Evolutionary conservation across 2,797 vertebrate genomes (phyloP), one percentile per base, ranked within the genome.

Genomic region (Sparidentex hasta): DNA sequence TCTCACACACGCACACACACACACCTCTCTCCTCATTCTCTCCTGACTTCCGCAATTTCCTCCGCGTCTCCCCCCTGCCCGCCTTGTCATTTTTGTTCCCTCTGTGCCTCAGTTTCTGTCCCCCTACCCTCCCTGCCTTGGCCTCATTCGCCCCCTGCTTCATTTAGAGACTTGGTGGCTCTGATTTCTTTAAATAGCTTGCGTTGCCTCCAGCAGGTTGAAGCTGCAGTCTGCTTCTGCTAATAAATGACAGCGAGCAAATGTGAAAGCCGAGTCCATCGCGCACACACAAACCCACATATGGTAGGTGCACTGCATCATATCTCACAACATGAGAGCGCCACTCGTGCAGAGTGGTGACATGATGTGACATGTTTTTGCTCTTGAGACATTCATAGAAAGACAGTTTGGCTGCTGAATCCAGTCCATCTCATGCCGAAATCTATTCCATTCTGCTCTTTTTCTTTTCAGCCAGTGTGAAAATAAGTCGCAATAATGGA

Each of bases 111-210:
- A n/a, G 47, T 81, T 63, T 78, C 69, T 27, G 11, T 47, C 61
- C 69, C 59, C 1, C 5, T 27, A 29, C 23, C 20, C 66, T 44
- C 27, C 46, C 69, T 71, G 2, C 59, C 73, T 82, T 14, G 47
- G 73, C 78, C 87, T 90, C 75, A 62, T 84, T 80, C 27, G 17
- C 74, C 78, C 83, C 41, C 46, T 38, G 67, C 76, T 80, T 92
- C 85, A 88, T 86, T 90, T 86, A 75, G 67, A 84, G 83, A 71
- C 85, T 80, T 81, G 81, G 80, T 80, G 76, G 80, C 85, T 86
- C 81, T 64, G 74, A 84, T 87, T 83, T 87, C 91, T 85, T 93
- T 92, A 93, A 94, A 94, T 93, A 93, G 88, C 90, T 85, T 44
- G 11, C 47, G 48, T 89, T 67, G 86, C 93, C 92, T 90, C 71